Base-by-base conservation (phyloP, 2,797 vertebrate species). In the Rallus crepitans region DNA sequence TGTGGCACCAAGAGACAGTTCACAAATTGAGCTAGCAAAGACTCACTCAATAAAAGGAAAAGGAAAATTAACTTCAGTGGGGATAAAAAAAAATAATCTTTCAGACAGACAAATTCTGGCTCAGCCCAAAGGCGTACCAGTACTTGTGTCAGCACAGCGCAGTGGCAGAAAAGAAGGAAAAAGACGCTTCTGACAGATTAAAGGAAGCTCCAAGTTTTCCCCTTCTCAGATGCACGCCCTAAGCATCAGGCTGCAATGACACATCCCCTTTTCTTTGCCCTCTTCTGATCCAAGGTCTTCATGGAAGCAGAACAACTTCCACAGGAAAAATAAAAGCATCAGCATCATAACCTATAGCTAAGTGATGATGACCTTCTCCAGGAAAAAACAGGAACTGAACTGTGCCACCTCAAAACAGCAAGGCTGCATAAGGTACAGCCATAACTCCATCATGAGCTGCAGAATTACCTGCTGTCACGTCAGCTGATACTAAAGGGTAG, bases 391-490 rank as follows among this genome's bases (percentile, higher is more conserved):
- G 40, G 63, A 85, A 66, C 39, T 76, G 77, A 94, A 82, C 48
- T 42, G 59, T 42, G 83, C 52, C 3, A 8, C 48, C 93, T 93
- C 66, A 30, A 63, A 87, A 59, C 78, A 77, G 86, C 75, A 93
- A 94, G 75, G 87, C 73, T 87, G 70, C 47, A 63, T 33, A 82
- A 95, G 25, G 37, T 47, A 47, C 8, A 87, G 64, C 81, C 24
- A 0, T 86, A 94, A 96, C 55, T 93, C 90, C 87, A 69, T 95
- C 90, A 88, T 28, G 23, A 82, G 72, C 72, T 24, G 57, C 59
- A 83, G 85, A 90, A 97, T 61, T 91, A 88, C 82, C 87, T 86
- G 65, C 93, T 93, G 90, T 86, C 88, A 88, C 90, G 72, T 83
- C 53, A 88, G 82, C 37, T 90, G 65, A 42, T 78, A 81, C 72